These are phyloP conservation scores for Agriopis leucophaearia DNA, from an alignment of 2,888 invertebrate genomes.

Conservation along the genomic window DNA sequence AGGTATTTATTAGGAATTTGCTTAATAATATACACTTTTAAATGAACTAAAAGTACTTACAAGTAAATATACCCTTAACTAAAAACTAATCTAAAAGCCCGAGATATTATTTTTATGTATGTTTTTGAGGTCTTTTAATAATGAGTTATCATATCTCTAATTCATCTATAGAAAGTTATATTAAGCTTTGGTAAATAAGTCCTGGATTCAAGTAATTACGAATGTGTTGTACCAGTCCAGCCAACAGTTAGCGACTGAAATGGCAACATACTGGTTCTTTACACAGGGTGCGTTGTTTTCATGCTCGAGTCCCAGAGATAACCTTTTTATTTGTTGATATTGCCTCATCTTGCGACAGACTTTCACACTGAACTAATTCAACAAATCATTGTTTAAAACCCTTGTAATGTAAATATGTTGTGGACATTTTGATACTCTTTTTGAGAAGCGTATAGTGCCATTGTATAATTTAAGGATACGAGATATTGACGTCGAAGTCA, in stretches of 20 bases:
- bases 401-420: slow-evolving; percentile 15
- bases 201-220: too few relatives aligned
- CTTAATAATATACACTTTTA: too few relatives aligned
- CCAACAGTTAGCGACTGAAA: slow-evolving; percentile 45
- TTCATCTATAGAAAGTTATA: too few relatives aligned
- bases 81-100: too few relatives aligned
- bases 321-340: slow-evolving; percentile 40
- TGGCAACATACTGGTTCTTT: slow-evolving; percentile 41
- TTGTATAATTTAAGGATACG: not conserved
- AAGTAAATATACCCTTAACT: too few relatives aligned
- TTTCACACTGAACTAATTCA: slow-evolving; percentile 19
- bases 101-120: too few relatives aligned
- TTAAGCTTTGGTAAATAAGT: too few relatives aligned
- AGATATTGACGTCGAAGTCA: not conserved
- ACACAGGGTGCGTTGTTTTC: slow-evolving; percentile 36
- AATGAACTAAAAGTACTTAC: too few relatives aligned
- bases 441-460: not conserved
- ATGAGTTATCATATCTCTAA: too few relatives aligned
- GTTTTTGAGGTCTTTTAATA: too few relatives aligned
- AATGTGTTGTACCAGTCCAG: slow-evolving; percentile 15
- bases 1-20: too few relatives aligned
- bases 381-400: slow-evolving; percentile 21
- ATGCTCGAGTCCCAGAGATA: slow-evolving; percentile 31
- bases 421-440: slow-evolving; percentile 11
- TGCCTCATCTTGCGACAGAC: slow-evolving; percentile 25